phyloP scores from a whole-genome alignment of 2,797 vertebrate species.

The Neopelma chrysocephalum region DNA sequence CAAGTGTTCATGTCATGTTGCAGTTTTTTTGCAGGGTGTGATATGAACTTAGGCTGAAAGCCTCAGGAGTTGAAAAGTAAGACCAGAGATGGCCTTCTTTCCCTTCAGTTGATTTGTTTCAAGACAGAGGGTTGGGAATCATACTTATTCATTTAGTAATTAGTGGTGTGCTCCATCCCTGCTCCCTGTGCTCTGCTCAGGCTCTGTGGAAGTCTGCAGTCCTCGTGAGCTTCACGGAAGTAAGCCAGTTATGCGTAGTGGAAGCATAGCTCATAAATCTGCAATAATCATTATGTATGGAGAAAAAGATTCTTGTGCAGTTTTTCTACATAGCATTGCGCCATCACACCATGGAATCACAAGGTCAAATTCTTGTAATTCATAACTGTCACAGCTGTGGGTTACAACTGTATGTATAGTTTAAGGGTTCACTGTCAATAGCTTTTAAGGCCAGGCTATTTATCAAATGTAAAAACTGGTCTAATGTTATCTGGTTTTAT shows the following conservation, averaged over 20 bases:
- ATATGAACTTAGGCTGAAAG: background rate
- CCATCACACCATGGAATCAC: background rate
- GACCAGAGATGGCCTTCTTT: background rate
- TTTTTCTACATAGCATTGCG: background rate
- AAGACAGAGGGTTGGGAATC: background rate
- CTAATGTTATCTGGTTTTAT: background rate
- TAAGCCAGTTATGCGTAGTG: background rate
- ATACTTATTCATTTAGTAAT: slow-evolving; percentile 1
- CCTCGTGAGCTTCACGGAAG: background rate
- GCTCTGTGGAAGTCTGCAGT: background rate
- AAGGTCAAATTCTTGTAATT: slow-evolving; percentile 61
- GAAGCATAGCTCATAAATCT: slow-evolving; percentile 38
- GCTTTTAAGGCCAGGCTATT: background rate
- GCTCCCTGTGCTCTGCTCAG: background rate
- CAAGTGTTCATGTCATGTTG: background rate
- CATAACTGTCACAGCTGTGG: slow-evolving; percentile 15
- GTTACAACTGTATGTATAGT: background rate
- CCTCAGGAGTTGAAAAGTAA: background rate
- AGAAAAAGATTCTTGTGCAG: slow-evolving; percentile 55
- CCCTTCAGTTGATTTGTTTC: background rate
- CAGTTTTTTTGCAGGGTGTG: background rate
- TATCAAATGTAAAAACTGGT: background rate
- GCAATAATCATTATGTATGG: background rate
- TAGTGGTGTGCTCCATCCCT: background rate
- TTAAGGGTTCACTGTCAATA: background rate